Evolutionary conservation across 2,888 invertebrate species (phyloP).

Genomic region (Caenorhabditis uteleia): DNA sequence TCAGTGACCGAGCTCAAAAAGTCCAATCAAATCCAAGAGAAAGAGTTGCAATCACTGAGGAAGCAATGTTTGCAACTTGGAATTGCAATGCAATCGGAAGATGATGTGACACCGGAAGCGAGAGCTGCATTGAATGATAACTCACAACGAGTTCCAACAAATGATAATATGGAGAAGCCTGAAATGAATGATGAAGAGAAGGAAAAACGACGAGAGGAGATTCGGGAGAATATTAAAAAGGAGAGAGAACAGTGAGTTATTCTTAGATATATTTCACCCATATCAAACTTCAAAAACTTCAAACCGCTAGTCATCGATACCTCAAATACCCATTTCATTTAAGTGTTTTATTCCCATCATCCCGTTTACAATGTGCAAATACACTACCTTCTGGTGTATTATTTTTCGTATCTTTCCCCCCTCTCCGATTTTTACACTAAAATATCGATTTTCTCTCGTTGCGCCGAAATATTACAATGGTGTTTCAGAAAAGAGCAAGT

Average conservation of each 20-base stretch:
- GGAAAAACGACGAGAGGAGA: constrained; percentile 40
- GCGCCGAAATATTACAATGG: not conserved
- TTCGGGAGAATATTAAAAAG: constrained; percentile 42
- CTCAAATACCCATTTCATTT: too few relatives aligned
- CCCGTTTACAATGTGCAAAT: too few relatives aligned
- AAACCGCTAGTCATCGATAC: too few relatives aligned
- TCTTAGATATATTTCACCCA: too few relatives aligned
- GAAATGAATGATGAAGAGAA: constrained; percentile 38
- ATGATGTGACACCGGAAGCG: constrained; percentile 12
- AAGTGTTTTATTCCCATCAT: too few relatives aligned
- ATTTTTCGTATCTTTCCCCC: too few relatives aligned
- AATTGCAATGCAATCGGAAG: constrained; percentile 22
- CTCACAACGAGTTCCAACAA: constrained; percentile 21
- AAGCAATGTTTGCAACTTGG: constrained; percentile 48
- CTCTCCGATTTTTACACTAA: too few relatives aligned
- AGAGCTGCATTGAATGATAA: constrained; percentile 10
- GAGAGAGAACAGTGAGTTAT: constrained; percentile 42
- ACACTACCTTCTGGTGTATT: too few relatives aligned
- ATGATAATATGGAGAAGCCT: constrained; percentile 8
- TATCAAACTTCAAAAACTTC: too few relatives aligned
- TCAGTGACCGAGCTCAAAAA: constrained; percentile 42
- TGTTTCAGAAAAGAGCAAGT: constrained; percentile 53
- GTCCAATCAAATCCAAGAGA: constrained; percentile 34
- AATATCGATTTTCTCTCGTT: too few relatives aligned
- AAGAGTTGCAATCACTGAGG: constrained; percentile 45